Conservation (phyloP, 2,888 invertebrate genomes). For the Villa cingulata region DNA sequence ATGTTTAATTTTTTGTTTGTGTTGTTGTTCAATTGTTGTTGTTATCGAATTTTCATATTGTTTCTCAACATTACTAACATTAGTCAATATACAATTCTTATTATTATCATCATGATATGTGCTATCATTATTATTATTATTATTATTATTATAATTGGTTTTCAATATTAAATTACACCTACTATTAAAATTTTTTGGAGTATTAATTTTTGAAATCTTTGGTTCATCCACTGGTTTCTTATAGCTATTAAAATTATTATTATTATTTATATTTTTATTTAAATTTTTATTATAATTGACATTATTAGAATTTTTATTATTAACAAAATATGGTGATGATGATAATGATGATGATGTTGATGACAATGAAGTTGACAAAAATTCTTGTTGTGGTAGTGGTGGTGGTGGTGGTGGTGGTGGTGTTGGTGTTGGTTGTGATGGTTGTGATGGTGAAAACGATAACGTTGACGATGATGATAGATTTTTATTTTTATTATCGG, state of each 20-base stretch:
- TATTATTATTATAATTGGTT: constrained; percentile 1
- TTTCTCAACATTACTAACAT: not conserved
- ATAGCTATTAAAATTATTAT: not conserved
- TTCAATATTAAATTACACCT: too few relatives aligned
- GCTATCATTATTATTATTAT: not conserved
- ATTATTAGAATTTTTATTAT: not conserved
- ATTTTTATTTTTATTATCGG: too few relatives aligned
- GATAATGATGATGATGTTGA: not conserved
- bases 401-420: too few relatives aligned
- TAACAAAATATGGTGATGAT: not conserved
- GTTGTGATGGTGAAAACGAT: too few relatives aligned
- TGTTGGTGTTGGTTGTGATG: too few relatives aligned
- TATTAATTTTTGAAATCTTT: constrained; percentile 27
- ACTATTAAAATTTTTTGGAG: constrained; percentile 10
- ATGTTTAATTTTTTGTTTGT: not conserved
- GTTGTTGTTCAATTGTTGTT: not conserved
- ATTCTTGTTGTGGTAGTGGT: not conserved
- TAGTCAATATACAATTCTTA: constrained; percentile 1
- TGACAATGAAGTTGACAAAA: too few relatives aligned
- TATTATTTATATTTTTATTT: not conserved
- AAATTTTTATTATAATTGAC: not conserved
- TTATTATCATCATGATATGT: not conserved
- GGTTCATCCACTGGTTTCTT: constrained; percentile 36
- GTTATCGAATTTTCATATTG: not conserved
- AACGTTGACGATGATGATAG: too few relatives aligned